A percentile compares a stretch with the other conserved stretches of the same genome.
phyloP scores from a whole-genome alignment of 2,113 vertebrate species.

The Scatophagus argus region DNA sequence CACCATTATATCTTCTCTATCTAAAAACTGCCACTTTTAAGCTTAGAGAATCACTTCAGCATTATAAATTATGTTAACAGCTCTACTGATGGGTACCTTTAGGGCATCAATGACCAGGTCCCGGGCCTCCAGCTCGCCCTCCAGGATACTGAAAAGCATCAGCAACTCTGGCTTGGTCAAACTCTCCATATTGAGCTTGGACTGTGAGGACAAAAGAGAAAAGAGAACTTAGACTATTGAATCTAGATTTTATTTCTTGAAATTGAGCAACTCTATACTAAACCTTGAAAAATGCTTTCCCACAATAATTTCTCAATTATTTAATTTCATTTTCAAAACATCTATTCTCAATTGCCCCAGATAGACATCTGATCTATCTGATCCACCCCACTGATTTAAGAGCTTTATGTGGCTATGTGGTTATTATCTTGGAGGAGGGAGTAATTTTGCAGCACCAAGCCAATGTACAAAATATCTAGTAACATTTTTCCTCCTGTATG shows the following conservation, averaged over 20 bases:
- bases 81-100: slow-evolving; percentile 86
- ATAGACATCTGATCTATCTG: slow-evolving; percentile 34
- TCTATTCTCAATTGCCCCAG: neutral
- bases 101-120: slow-evolving; percentile 96
- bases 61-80: neutral
- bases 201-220: slow-evolving; percentile 77
- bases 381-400: slow-evolving; percentile 42
- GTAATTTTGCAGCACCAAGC: slow-evolving; percentile 11
- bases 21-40: neutral
- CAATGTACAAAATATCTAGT: neutral
- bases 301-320: neutral
- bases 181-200: slow-evolving; percentile 96
- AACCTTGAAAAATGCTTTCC: neutral
- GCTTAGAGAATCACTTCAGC: neutral
- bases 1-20: neutral
- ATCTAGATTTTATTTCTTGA: neutral
- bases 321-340: slow-evolving; percentile 29
- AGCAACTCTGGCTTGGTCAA: slow-evolving; percentile 94
- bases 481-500: neutral
- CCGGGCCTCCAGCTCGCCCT: slow-evolving; percentile 96
- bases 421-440: slow-evolving; percentile 17
- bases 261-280: neutral
- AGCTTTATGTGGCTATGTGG: slow-evolving; percentile 29
- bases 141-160: slow-evolving; percentile 95
- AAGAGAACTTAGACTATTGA: neutral